Conservation (phyloP, 2,113 vertebrate species). For the Protobothrops flavoviridis region DNA sequence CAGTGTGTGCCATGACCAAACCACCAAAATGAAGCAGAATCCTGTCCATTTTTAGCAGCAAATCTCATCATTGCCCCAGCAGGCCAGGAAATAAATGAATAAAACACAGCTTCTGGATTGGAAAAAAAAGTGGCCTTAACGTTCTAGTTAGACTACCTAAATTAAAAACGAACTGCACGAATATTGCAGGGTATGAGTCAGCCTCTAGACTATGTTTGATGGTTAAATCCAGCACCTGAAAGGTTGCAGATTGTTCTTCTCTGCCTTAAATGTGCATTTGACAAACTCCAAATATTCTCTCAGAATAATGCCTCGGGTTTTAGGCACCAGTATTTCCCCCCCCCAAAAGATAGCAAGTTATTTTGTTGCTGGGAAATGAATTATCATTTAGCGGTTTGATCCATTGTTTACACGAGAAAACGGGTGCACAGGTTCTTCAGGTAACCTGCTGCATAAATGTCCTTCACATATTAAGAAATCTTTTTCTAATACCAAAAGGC, state of each 20-base stretch:
- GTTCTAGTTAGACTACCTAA: not conserved
- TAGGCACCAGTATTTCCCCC: not conserved
- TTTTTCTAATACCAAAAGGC: not conserved
- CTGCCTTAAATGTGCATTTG: not conserved
- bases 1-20: not conserved
- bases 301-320: not conserved
- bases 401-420: not conserved
- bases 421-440: not conserved
- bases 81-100: not conserved
- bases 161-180: not conserved
- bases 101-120: not conserved
- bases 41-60: not conserved
- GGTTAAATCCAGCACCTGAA: not conserved
- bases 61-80: not conserved
- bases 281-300: not conserved
- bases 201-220: not conserved
- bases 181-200: not conserved
- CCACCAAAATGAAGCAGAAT: not conserved
- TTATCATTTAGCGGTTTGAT: not conserved
- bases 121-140: not conserved
- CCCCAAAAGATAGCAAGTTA: not conserved
- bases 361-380: not conserved
- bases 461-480: not conserved
- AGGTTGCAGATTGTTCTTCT: not conserved
- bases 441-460: not conserved